Evolutionary conservation across 2,888 invertebrate genomes (phyloP).

Genomic region (Sepiola atlantica): DNA sequence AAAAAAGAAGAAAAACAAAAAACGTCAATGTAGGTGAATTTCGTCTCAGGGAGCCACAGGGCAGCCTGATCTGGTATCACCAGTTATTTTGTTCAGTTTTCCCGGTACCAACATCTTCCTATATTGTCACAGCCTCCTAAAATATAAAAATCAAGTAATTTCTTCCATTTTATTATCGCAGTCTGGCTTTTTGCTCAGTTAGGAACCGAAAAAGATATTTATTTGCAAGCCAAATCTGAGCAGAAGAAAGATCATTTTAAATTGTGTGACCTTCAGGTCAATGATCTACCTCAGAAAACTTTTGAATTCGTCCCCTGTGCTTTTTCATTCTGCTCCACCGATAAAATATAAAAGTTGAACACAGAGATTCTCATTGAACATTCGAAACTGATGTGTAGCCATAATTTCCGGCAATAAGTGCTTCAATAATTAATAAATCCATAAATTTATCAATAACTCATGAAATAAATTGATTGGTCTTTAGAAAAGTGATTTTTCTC

Average conservation of each 20-base stretch:
- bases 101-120: too few species aligned
- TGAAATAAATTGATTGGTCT: slow-evolving; percentile 8
- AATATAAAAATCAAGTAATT: too few species aligned
- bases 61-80: too few species aligned
- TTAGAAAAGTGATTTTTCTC: slow-evolving; percentile 6
- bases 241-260: not conserved
- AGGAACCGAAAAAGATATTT: not conserved
- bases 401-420: not conserved
- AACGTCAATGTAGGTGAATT: too few species aligned
- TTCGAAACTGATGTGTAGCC: not conserved
- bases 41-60: too few species aligned
- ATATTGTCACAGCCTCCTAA: too few species aligned
- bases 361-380: not conserved
- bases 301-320: too few species aligned
- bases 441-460: slow-evolving; percentile 21
- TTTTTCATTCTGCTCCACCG: too few species aligned
- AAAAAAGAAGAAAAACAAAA: too few species aligned
- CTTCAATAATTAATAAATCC: slow-evolving; percentile 9
- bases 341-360: not conserved
- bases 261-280: not conserved
- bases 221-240: too few species aligned
- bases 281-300: not conserved
- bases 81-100: too few species aligned
- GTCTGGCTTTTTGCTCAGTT: not conserved
- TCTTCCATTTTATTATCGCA: too few species aligned